Percentiles rank a stretch among this genome's conserved stretches.
phyloP scores from a whole-genome alignment of 1,140 invertebrate species.

The Drosophila insularis region DNA sequence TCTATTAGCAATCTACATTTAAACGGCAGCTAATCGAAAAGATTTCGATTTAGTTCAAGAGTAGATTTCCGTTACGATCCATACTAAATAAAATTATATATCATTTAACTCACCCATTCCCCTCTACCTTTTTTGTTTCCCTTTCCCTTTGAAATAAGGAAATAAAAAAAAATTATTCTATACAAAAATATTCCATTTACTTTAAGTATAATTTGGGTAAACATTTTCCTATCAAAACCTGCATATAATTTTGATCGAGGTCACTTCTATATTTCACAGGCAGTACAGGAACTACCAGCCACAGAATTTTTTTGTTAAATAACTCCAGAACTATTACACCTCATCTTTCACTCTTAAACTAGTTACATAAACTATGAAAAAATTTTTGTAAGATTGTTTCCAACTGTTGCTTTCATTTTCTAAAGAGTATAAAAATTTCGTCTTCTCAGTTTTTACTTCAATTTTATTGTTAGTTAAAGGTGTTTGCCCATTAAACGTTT shows the following conservation, averaged over 20 bases:
- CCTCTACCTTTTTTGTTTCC: conserved; percentile 67
- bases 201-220: no score
- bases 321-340: no score
- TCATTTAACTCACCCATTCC: neutral
- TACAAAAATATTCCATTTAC: no score
- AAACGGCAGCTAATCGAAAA: conserved; percentile 47
- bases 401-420: neutral
- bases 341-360: no score
- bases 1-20: conserved; percentile 22
- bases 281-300: no score
- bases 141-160: neutral
- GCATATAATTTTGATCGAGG: no score
- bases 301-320: no score
- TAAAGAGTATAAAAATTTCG: neutral
- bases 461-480: conserved; percentile 69
- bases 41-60: conserved; percentile 49
- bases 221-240: no score
- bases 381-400: no score
- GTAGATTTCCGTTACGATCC: conserved; percentile 52
- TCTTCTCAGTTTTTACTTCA: conserved; percentile 17
- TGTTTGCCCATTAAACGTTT: conserved; percentile 51
- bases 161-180: no score
- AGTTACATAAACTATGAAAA: no score
- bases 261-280: no score
- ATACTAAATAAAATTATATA: neutral